These are phyloP conservation scores for Pollachius pollachius DNA, from an alignment of 2,113 vertebrate genomes.

Conservation along the genomic window DNA sequence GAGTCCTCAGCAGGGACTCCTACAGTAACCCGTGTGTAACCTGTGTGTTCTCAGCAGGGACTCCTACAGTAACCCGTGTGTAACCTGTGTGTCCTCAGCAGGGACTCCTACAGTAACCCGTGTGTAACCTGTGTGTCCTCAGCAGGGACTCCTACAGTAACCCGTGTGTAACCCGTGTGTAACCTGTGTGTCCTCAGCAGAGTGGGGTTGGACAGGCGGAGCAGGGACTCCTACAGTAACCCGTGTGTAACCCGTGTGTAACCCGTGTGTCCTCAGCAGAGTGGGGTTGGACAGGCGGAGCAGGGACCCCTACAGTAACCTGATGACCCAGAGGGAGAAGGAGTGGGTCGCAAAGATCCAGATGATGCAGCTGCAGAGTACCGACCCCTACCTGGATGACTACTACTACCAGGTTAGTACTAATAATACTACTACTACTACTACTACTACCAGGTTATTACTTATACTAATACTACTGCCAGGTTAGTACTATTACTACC, in stretches of 20 bases:
- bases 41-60: too few relatives aligned
- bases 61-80: too few relatives aligned
- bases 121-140: too few relatives aligned
- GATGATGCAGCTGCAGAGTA: constrained; percentile 98
- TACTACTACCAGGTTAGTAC: constrained; percentile 86
- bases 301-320: constrained; percentile 91
- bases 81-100: too few relatives aligned
- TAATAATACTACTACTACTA: neutral
- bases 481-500: neutral
- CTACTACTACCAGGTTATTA: neutral
- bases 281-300: constrained; percentile 76
- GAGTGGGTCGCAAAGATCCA: constrained; percentile 98
- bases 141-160: too few relatives aligned
- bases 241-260: neutral
- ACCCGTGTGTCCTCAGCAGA: constrained; percentile 55
- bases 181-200: neutral
- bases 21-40: too few relatives aligned
- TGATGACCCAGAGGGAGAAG: constrained; percentile 95
- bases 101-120: too few relatives aligned
- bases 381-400: constrained; percentile 94
- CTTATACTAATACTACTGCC: neutral
- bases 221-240: too few relatives aligned
- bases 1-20: too few relatives aligned
- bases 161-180: neutral
- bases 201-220: too few relatives aligned